Base-by-base conservation (phyloP, 2,888 invertebrate species). In the Lordiphosa fenestrarum region DNA sequence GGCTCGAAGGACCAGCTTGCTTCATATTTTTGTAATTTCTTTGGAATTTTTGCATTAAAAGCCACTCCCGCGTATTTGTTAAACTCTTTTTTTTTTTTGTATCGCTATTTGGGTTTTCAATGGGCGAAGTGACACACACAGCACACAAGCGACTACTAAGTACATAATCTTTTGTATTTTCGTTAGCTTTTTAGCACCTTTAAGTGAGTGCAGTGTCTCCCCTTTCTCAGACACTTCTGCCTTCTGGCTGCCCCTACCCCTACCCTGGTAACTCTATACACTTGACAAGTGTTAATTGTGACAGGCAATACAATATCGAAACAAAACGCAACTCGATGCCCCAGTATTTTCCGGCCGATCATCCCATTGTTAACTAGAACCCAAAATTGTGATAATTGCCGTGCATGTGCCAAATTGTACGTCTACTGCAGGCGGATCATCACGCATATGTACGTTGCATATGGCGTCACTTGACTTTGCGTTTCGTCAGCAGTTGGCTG, bases 371-470 rank as follows among this genome's bases (percentile, higher is more conserved):
- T 44, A 44, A 44, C 15, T 33, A 25, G 12, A n/a, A 19, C 30
- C 40, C 30, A 9, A 19, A 42, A 35, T 35, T 42, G 53, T 19
- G 9, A 10, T 21, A 48, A 44, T 52, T 23, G 13, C 15, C 7
- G 30, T 30, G 9, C 30, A 30, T 30, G 30, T 30, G 30, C 30
- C 9, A 30, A 30, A 30, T 30, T 30, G 30, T 30, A 9, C 10
- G 30, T 30, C 30, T 30, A 30, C 10, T 7, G 44, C 30, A 49
- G 12, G 35, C 15, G 13, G 50, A 44, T 61, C 55, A 25, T 61
- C 55, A 25, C 39, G 41, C 66, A 69, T 66, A 63, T 69, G 71
- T 63, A 30, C 10, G 71, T 63, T 56, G 67, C 65, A 66, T 56
- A 73, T 73, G 74, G 71, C 71, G 69, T 69, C 68, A 65, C 49